These are phyloP conservation scores for Pantelozetes paolii DNA, from an alignment of 2,888 invertebrate genomes.

Conservation along the genomic window DNA sequence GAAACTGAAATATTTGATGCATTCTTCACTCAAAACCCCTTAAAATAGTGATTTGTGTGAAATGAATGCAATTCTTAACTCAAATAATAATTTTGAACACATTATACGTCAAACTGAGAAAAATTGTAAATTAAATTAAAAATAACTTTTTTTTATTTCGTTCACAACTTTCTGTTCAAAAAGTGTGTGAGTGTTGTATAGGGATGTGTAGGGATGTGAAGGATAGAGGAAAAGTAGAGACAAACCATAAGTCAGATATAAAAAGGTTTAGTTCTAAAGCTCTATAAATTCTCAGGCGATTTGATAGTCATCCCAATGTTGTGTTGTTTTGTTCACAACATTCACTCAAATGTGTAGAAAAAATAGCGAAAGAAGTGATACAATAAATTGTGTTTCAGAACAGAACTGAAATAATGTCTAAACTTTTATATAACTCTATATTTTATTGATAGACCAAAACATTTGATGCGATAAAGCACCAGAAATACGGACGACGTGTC, in stretches of 20 bases:
- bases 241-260: background rate
- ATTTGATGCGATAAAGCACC: background rate
- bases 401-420: background rate
- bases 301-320: constrained; percentile 19
- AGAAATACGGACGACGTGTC: background rate
- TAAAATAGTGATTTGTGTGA: background rate
- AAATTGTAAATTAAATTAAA: constrained; percentile 11
- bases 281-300: constrained; percentile 16
- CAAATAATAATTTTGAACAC: background rate
- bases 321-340: background rate
- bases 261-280: background rate
- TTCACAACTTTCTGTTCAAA: too few relatives aligned
- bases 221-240: background rate
- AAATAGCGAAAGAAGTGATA: background rate
- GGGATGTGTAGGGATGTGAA: too few relatives aligned
- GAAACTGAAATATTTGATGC: constrained; percentile 4
- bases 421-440: background rate
- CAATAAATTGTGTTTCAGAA: constrained; percentile 6
- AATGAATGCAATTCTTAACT: background rate
- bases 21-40: background rate
- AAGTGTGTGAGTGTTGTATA: too few relatives aligned
- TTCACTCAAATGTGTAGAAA: background rate
- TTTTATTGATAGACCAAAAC: constrained; percentile 7
- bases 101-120: background rate
- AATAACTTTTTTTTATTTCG: background rate